Conservation (phyloP, 1,140 invertebrate genomes). For the Paraescarpia echinospica region DNA sequence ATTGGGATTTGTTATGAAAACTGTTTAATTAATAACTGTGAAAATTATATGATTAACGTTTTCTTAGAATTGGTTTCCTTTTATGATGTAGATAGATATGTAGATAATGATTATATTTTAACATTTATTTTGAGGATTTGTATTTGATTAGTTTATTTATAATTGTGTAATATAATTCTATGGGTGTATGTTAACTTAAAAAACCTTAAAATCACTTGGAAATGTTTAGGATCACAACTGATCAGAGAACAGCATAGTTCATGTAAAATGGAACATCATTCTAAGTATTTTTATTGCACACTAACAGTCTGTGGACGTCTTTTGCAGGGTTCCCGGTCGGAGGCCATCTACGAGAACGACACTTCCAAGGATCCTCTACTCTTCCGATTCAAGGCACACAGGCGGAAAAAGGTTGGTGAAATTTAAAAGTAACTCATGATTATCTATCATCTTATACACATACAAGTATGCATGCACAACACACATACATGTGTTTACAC, state of each 20-base stretch:
- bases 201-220: too few relatives aligned
- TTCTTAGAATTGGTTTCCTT: too few relatives aligned
- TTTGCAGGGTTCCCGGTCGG: constrained; percentile 67
- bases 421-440: background rate
- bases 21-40: too few relatives aligned
- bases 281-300: constrained; percentile 11
- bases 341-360: constrained; percentile 68
- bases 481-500: background rate
- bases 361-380: constrained; percentile 68
- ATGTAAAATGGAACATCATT: too few relatives aligned
- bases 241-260: too few relatives aligned
- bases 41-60: too few relatives aligned
- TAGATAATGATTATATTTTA: too few relatives aligned
- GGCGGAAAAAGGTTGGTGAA: constrained; percentile 60
- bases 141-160: background rate
- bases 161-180: background rate
- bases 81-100: too few relatives aligned
- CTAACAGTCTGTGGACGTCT: background rate
- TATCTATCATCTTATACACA: background rate
- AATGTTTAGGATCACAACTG: too few relatives aligned
- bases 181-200: too few relatives aligned
- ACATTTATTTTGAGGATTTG: constrained; percentile 8
- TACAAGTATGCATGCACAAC: background rate
- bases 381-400: constrained; percentile 71
- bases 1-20: too few relatives aligned